phyloP scores from a whole-genome alignment of 2,113 vertebrate genomes.

The Rissa tridactyla region DNA sequence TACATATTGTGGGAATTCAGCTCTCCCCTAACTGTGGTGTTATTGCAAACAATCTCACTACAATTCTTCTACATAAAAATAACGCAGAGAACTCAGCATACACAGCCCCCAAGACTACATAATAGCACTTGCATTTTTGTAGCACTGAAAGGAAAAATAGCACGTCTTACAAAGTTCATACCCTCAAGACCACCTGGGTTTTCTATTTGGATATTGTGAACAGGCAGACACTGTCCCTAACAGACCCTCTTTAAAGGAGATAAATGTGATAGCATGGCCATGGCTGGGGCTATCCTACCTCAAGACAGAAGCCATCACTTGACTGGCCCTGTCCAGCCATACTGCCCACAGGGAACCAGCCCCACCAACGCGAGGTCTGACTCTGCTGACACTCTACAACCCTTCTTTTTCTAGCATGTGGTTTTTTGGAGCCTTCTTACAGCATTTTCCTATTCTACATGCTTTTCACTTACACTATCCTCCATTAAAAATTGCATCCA shows the following conservation, averaged over 20 bases:
- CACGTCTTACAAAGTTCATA: neutral
- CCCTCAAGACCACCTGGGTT: neutral
- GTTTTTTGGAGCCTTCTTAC: neutral
- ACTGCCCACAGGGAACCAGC: neutral
- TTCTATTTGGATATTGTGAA: neutral
- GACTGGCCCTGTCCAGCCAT: neutral
- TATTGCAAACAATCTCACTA: neutral
- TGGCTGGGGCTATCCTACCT: neutral
- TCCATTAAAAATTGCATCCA: neutral
- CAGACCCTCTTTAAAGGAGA: neutral
- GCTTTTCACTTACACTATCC: neutral
- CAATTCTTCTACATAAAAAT: neutral
- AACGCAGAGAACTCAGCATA: neutral
- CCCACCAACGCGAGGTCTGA: neutral
- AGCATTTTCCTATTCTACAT: neutral
- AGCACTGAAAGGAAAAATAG: neutral
- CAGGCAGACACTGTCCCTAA: neutral
- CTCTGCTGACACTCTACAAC: neutral
- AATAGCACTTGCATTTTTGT: neutral
- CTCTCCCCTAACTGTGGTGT: neutral
- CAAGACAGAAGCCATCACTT: neutral
- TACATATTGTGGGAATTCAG: neutral
- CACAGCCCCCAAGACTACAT: neutral
- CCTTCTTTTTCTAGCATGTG: neutral
- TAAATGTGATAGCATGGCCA: accelerated